These are phyloP conservation scores for Bombyx huttoni DNA, from an alignment of 2,888 invertebrate genomes.

Conservation along the genomic window DNA sequence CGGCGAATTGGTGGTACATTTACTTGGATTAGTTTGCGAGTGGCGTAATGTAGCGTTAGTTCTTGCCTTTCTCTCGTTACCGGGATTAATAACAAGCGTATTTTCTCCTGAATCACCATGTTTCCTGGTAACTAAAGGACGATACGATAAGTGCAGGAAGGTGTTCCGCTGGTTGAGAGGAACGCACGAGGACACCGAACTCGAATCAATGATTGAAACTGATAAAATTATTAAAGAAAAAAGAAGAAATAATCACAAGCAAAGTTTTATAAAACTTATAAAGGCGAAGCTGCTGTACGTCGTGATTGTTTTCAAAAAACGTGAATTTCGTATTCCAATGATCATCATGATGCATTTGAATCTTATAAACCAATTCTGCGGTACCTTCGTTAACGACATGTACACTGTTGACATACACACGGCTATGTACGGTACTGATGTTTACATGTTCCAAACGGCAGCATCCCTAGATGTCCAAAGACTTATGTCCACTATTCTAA, in stretches of 20 bases:
- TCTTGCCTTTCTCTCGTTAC: slow-evolving; percentile 43
- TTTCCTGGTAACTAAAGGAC: slow-evolving; percentile 72
- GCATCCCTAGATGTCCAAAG: slow-evolving; percentile 32
- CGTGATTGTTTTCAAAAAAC: slow-evolving; percentile 20
- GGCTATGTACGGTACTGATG: slow-evolving; percentile 25
- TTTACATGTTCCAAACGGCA: slow-evolving; percentile 24
- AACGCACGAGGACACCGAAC: slow-evolving; percentile 35
- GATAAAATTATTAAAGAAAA: slow-evolving; percentile 19
- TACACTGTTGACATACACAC: slow-evolving; percentile 31
- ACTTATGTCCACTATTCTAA: slow-evolving; percentile 26
- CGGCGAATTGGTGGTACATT: slow-evolving; percentile 72
- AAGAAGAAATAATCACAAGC: slow-evolving; percentile 10
- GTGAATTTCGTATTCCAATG: slow-evolving; percentile 40
- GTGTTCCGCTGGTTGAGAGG: slow-evolving; percentile 71
- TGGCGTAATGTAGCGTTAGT: slow-evolving; percentile 68
- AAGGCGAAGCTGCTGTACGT: slow-evolving; percentile 15
- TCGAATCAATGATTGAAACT: slow-evolving; percentile 15
- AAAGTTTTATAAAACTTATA: slow-evolving; percentile 11
- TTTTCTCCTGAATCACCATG: slow-evolving; percentile 73
- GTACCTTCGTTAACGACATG: slow-evolving; percentile 31
- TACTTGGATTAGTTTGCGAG: slow-evolving; percentile 67
- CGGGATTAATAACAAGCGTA: slow-evolving; percentile 41
- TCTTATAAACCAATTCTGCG: slow-evolving; percentile 33
- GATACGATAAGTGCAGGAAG: slow-evolving; percentile 57
- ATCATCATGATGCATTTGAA: slow-evolving; percentile 40